These are phyloP conservation scores for Microtus ochrogaster DNA, from an alignment of 2,113 vertebrate species.

Conservation along the genomic window DNA sequence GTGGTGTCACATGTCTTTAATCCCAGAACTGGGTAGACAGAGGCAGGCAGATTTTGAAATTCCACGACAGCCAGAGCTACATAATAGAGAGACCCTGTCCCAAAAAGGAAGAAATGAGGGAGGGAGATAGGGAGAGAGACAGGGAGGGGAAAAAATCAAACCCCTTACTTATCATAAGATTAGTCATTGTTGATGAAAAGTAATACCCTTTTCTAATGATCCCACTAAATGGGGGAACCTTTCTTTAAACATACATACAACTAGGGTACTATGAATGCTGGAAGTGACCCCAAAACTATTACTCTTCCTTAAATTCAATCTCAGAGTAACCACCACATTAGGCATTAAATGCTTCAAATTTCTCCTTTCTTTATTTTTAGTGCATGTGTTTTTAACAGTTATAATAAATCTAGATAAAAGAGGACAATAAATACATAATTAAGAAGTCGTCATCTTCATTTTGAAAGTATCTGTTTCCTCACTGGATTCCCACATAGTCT, in stretches of 20 bases:
- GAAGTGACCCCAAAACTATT: background rate
- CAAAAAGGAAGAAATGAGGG: background rate
- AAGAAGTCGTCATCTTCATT: background rate
- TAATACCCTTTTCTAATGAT: conserved; percentile 35
- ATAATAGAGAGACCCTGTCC: background rate
- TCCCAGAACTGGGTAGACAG: background rate
- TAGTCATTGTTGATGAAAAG: background rate
- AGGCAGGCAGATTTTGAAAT: background rate
- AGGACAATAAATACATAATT: background rate
- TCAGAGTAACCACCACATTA: background rate
- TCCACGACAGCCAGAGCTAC: background rate
- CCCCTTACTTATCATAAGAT: conserved; percentile 3
- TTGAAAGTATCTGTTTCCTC: background rate
- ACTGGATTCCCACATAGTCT: background rate
- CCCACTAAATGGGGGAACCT: background rate
- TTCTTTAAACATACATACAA: conserved; percentile 22
- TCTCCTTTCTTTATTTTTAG: background rate
- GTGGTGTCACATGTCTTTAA: background rate
- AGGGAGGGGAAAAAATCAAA: background rate
- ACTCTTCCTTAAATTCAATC: conserved; percentile 1
- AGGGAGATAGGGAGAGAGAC: no score
- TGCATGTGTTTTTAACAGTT: background rate
- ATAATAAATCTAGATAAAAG: conserved; percentile 21
- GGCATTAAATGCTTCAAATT: conserved; percentile 30
- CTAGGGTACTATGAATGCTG: background rate